Base-by-base conservation (phyloP, 1,140 invertebrate genomes). In the Drosophila seguyi region DNA sequence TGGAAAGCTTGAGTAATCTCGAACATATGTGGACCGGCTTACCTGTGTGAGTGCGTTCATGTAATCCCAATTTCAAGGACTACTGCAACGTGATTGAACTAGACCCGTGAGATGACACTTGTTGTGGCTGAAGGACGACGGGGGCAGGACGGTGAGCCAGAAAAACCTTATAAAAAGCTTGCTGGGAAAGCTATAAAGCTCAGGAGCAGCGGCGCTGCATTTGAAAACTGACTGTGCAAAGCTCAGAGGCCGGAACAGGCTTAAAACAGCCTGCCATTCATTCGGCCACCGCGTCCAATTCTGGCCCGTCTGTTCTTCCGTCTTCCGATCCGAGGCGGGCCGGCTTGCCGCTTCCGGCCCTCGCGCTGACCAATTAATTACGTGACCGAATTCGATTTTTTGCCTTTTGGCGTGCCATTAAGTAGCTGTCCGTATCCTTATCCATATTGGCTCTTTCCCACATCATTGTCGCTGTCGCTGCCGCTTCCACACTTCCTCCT, bases 181-280 rank as follows among this genome's bases (percentile, higher is more conserved):
- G 20, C 57, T 29, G 7, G n/a, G 14, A 66, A 85, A 80, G 65
- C 76, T 75, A 34, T 0, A 31, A 63, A 75, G 81, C 77, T 76
- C 34, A 22, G 11, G 6, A 27, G 14, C 36, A 34, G 7, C 75
- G 79, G 78, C 78, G 78, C 78, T 81, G 57, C 44, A 81, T 84
- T 84, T 76, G 4, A 81, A 85, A 47, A 45, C 11, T n/a, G 18
- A 39, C 57, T 62, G 59, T 55, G 77, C n/a, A 62, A 41, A 72
- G 72, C 72, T 62, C 61, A 6, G 22, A 22, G 44, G 57, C 45
- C 27, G 52, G 34, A 55, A 38, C 57, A 60, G 44, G 29, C 27
- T 60, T 25, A 41, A 42, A 42, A 20, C 34, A 62, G 60, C 13
- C 60, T 20, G 58, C 18, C 60, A 58, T n/a, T 41, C 57, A 31